These are phyloP conservation scores for Gorsachius goisagi DNA, from an alignment of 2,113 vertebrate genomes.

Conservation along the genomic window DNA sequence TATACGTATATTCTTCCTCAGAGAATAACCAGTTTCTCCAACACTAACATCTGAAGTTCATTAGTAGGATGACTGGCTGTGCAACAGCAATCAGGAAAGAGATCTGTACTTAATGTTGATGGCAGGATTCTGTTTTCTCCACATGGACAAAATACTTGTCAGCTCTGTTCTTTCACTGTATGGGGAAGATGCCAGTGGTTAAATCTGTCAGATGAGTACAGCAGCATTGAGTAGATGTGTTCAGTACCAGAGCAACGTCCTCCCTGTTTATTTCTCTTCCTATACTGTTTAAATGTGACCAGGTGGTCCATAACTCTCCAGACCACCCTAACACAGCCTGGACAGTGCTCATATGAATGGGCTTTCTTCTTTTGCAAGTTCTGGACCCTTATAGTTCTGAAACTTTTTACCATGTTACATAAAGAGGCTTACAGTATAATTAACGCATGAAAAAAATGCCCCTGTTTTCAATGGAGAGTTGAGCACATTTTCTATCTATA, in stretches of 20 bases:
- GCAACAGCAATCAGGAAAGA: neutral
- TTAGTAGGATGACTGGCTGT: neutral
- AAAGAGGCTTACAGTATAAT: constrained; percentile 43
- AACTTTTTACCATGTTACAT: neutral
- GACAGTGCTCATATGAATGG: neutral
- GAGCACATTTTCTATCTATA: constrained; percentile 43
- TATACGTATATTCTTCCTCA: neutral
- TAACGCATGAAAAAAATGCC: constrained; percentile 10
- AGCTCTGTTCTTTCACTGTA: neutral
- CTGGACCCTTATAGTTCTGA: neutral
- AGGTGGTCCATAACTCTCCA: neutral
- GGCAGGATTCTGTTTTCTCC: neutral
- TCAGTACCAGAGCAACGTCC: rapidly evolving
- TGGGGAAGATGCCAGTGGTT: neutral
- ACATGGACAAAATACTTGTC: neutral
- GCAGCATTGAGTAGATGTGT: neutral
- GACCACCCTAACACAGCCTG: neutral
- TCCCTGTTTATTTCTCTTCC: neutral
- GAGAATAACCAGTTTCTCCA: neutral
- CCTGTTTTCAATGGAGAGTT: constrained; percentile 33
- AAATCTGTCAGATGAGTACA: neutral
- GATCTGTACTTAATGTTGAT: neutral
- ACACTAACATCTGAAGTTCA: neutral
- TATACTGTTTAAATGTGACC: neutral
- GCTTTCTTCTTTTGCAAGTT: neutral